Conservation (phyloP, 2,113 vertebrate species). For the Aldabrachelys gigantea region DNA sequence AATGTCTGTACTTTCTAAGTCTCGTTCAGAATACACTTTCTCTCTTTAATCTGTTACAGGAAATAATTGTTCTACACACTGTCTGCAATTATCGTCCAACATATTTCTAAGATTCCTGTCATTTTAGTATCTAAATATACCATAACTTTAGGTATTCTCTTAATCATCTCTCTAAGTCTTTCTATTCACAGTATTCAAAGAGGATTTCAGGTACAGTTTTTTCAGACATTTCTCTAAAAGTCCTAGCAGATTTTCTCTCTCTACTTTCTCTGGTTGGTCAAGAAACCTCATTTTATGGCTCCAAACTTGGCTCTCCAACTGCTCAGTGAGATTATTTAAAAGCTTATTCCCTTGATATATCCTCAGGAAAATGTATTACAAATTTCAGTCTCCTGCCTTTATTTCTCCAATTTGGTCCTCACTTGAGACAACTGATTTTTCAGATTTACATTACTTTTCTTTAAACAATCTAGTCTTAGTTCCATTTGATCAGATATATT, state of each 20-base stretch:
- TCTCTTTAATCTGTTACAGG: neutral
- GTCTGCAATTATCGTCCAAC: neutral
- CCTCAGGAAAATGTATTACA: accelerated
- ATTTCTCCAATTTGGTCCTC: neutral
- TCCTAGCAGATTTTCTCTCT: neutral
- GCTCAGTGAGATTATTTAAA: neutral
- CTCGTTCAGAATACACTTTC: neutral
- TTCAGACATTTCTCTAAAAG: neutral
- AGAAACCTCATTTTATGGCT: neutral
- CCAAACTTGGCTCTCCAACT: neutral
- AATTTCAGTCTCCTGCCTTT: neutral
- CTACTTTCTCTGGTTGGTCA: neutral
- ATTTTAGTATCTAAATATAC: neutral
- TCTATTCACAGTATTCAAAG: neutral
- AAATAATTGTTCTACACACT: neutral
- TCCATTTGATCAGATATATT: neutral
- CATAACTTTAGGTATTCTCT: neutral
- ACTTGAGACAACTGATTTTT: neutral
- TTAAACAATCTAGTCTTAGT: neutral
- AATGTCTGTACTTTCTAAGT: neutral
- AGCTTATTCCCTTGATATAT: neutral
- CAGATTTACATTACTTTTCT: neutral
- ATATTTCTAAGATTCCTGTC: neutral
- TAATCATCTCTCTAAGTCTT: neutral
- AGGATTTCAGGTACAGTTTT: neutral